Percentiles rank a stretch among this genome's conserved stretches.
phyloP scores from a whole-genome alignment of 1,140 invertebrate genomes.

The Archegozetes longisetosus region DNA sequence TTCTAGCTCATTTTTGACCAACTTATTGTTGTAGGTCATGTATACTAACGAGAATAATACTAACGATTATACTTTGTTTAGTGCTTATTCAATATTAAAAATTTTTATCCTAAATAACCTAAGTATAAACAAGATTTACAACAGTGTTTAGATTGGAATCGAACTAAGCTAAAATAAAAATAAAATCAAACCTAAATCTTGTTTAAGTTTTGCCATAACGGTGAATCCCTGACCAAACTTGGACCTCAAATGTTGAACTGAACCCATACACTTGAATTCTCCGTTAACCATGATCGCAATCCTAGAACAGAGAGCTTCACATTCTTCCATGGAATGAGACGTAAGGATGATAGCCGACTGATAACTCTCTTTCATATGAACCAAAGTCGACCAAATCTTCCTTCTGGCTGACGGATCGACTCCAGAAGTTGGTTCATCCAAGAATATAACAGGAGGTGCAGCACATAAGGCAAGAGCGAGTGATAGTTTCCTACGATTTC shows the following conservation, averaged over 20 bases:
- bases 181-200: no score
- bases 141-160: no score
- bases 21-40: no score
- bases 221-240: constrained; percentile 62
- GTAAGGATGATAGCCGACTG: constrained; percentile 5
- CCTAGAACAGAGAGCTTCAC: constrained; percentile 65
- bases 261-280: constrained; percentile 51
- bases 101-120: no score
- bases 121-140: no score
- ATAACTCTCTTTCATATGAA: not conserved
- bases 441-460: constrained; percentile 39
- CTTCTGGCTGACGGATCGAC: constrained; percentile 37
- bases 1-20: no score
- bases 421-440: constrained; percentile 40
- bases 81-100: no score
- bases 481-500: constrained; percentile 40
- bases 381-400: constrained; percentile 30
- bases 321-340: constrained; percentile 54
- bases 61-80: no score
- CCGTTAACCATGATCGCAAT: constrained; percentile 78
- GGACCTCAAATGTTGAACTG: constrained; percentile 48
- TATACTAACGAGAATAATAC: no score
- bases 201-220: constrained; percentile 34
- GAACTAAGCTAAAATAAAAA: no score
- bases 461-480: constrained; percentile 42